Percentiles rank a stretch among this genome's conserved stretches.
These are phyloP conservation scores for Apocheima hispidaria DNA, from an alignment of 2,888 invertebrate species.

Conservation along the genomic window DNA sequence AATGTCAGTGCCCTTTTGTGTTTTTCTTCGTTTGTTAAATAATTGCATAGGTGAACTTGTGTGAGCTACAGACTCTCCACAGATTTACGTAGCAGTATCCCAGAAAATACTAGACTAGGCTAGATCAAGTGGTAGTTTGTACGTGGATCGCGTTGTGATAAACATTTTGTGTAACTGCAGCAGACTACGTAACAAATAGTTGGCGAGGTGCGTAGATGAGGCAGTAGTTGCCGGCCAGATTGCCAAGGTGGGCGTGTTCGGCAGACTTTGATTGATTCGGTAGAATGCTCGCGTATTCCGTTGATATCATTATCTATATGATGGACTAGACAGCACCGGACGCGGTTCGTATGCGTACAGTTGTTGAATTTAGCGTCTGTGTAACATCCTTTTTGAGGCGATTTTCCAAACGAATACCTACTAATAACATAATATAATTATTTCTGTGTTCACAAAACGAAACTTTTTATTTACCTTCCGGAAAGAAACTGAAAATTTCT, in stretches of 20 bases:
- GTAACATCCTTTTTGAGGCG: slow-evolving; percentile 9
- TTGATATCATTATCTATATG: slow-evolving; percentile 47
- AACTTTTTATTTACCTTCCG: no score
- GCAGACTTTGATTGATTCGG: slow-evolving; percentile 55
- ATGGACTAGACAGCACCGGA: slow-evolving; percentile 48
- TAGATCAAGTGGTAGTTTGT: not conserved
- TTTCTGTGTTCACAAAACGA: no score
- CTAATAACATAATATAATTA: no score
- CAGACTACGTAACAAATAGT: not conserved
- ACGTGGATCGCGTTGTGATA: not conserved
- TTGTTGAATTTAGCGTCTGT: slow-evolving; percentile 20
- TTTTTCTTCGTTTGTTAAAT: no score
- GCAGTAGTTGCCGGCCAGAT: slow-evolving; percentile 33
- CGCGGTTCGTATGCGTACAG: slow-evolving; percentile 38
- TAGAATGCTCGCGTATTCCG: slow-evolving; percentile 34
- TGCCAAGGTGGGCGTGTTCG: slow-evolving; percentile 54
- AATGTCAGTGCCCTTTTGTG: no score
- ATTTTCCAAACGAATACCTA: no score
- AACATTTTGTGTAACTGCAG: not conserved
- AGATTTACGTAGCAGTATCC: no score
- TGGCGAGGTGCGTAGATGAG: slow-evolving; percentile 7
- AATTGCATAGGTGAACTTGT: no score
- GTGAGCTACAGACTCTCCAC: no score
- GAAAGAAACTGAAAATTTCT: no score
- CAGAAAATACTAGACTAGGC: no score